A percentile compares a stretch with the other conserved stretches of the same genome.
phyloP scores from a whole-genome alignment of 2,888 invertebrate species.

The Notodonta ziczac region DNA sequence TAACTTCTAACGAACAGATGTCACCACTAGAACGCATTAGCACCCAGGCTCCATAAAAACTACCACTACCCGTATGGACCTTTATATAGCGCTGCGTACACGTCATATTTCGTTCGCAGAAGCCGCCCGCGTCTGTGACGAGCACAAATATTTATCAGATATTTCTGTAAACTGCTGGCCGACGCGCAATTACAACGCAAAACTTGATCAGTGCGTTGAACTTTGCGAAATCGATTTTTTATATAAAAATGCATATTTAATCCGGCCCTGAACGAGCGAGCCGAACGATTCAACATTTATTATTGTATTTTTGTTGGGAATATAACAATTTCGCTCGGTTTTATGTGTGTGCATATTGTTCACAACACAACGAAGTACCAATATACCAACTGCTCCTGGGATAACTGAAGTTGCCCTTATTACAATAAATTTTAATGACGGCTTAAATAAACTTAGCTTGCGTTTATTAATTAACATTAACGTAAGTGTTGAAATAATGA shows the following conservation, averaged over 20 bases:
- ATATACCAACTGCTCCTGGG: neutral
- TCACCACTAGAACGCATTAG: constrained; percentile 32
- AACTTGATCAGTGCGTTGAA: constrained; percentile 58
- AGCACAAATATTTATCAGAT: constrained; percentile 65
- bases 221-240: constrained; percentile 37
- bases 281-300: constrained; percentile 10
- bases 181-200: constrained; percentile 45
- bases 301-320: constrained; percentile 11
- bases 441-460: constrained; percentile 12
- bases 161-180: constrained; percentile 57
- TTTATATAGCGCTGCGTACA: constrained; percentile 20
- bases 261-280: constrained; percentile 15
- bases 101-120: constrained; percentile 49
- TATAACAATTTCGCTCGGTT: constrained; percentile 4
- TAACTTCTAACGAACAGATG: constrained; percentile 32
- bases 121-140: constrained; percentile 40
- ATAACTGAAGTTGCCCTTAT: constrained; percentile 7
- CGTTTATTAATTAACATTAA: constrained; percentile 16
- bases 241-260: constrained; percentile 20
- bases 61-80: constrained; percentile 9
- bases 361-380: neutral
- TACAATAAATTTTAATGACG: constrained; percentile 7
- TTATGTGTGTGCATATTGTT: neutral
- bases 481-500: constrained; percentile 19
- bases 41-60: constrained; percentile 23